Base-by-base conservation (phyloP, 2,113 vertebrate genomes). In the Oenanthe melanoleuca region DNA sequence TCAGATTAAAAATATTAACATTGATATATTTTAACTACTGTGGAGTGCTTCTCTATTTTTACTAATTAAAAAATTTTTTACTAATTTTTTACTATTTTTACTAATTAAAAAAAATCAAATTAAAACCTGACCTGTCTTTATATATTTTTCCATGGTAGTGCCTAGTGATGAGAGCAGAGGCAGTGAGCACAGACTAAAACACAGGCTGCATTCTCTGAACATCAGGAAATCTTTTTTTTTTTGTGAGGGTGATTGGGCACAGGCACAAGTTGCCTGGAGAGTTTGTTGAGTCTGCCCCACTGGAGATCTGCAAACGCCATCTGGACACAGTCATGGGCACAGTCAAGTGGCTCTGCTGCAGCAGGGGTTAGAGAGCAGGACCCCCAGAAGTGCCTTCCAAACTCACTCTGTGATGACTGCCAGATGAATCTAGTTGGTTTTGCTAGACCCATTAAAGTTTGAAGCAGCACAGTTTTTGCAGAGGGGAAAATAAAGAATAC, bases 231-330 rank as follows among this genome's bases (percentile, higher is more conserved):
- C 26, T 2, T 10, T 65, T 57, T 37, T 37, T 56, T 37, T 16
- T 20, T 24, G 4, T 73, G 40, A 21, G 6, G 15, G 15, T 61
- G 15, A 23, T n/a, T 22, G 5, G 29, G 31, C 22, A 20, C 17
- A 61, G 29, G 33, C 40, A 55, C 38, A 47, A 8, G 18, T 47
- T 69, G 13, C 22, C 29, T 40, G 50, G 14, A 28, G 25, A 20
- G 25, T 20, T 11, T 49, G 14, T 40, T 0, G 0, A 31, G 24
- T 59, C 5, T 59, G 9, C 8, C 8, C 7, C 5, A 21, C 0
- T 34, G 34, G 49, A 60, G 17, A 60, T 22, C 8, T 2, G 28
- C 44, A 56, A 22, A 87, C 64, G 38, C 44, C 2, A 0, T 21
- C 79, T 59, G 44, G 33, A 31, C 14, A 50, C 9, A 44, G 17